Base-by-base conservation (phyloP, 1,140 invertebrate genomes). In the Pachyrhynchus sulphureomaculatus region DNA sequence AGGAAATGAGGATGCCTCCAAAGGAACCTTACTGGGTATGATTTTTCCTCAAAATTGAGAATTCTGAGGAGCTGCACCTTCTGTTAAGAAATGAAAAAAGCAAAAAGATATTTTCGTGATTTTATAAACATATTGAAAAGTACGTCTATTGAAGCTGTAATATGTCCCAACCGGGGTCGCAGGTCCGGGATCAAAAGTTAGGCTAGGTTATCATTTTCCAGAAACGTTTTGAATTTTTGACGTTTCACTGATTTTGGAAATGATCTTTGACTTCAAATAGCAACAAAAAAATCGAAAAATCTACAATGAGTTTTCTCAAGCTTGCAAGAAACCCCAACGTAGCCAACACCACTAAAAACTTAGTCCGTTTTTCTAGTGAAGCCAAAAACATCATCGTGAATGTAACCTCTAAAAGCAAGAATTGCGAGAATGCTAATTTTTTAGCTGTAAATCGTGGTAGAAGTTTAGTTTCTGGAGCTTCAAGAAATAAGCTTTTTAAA, bases 231-330 rank as follows among this genome's bases (percentile, higher is more conserved):
- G n/a, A n/a, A n/a, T n/a, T n/a, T 21, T 20, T 44, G 41, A 44
- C 41, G 20, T 17, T 44, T 44, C 41, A n/a, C 4, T n/a, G 20
- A 1, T 44, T 39, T 44, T 44, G n/a, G 20, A 44, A 44, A 44
- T 44, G 41, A 44, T 44, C 9, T 2, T 44, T 8, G 15, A 23
- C 2, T 15, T 39, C 15, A 39, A 39, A 33, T n/a, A 5, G 13
- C 9, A 9, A 44, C 9, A 44, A 10, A 15, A 20, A 39, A 39
- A 15, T 17, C 13, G 36, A 13, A 29, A 56, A 56, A 56, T 45
- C 17, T 18, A 59, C 24, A 37, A 59, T 59, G 56, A 59, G 29
- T 51, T 59, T 59, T 26, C 47, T 59, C 12, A 59, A 59, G 18
- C 20, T 59, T 39, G 45, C 44, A 6, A 1, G 21, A 10, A 49